These are phyloP conservation scores for Neofelis nebulosa DNA, from an alignment of 2,113 vertebrate genomes.

Conservation along the genomic window DNA sequence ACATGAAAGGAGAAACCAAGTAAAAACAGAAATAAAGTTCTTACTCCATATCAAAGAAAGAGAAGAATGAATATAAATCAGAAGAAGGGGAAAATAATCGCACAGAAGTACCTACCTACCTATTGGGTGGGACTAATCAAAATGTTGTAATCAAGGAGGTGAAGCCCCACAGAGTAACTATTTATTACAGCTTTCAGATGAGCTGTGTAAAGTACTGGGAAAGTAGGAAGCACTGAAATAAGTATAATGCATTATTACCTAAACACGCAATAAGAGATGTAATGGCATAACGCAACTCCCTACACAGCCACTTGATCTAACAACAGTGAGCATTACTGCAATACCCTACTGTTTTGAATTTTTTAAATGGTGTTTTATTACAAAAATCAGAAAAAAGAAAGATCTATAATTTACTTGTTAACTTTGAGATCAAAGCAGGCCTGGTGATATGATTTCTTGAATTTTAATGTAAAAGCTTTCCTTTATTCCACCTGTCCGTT, in stretches of 20 bases:
- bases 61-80: not conserved
- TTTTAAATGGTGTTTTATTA: not conserved
- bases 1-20: not conserved
- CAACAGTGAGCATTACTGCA: not conserved
- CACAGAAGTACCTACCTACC: not conserved
- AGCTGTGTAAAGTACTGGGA: not conserved
- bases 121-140: not conserved
- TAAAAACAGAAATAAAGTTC: not conserved
- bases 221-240: not conserved
- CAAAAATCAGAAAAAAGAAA: not conserved
- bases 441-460: not conserved
- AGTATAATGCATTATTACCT: not conserved
- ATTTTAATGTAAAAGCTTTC: not conserved
- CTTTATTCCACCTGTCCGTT: not conserved
- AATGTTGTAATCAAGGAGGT: not conserved
- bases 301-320: not conserved
- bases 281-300: not conserved
- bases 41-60: not conserved
- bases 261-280: fast-evolving
- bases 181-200: not conserved
- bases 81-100: not conserved
- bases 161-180: not conserved
- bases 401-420: not conserved
- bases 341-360: not conserved
- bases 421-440: not conserved